Base-by-base conservation (phyloP, 2,888 invertebrate species). In the Pardosa pseudoannulata region DNA sequence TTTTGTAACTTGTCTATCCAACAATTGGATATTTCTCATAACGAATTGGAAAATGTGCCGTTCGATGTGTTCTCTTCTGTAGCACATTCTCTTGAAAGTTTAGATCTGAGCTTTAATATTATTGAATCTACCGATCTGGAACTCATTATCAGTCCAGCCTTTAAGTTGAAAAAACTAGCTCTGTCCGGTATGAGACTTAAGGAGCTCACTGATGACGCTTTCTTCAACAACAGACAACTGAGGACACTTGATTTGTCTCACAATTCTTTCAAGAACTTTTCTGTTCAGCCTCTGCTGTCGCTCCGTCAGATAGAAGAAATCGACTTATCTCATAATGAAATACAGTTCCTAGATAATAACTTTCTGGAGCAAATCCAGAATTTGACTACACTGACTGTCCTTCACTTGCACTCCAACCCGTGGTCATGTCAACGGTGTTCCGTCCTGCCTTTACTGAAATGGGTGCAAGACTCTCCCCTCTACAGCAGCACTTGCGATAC, bases 21-120 rank as follows among this genome's bases (percentile, higher is more conserved):
- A 87, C 94, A 94, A 89, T 92, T 96, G 89, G 95, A 96, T 91
- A 93, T 96, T 85, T 94, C 95, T 89, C 95, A 95, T 5, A 95
- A 95, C 90, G 93, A 93, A 6, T 88, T 90, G 27, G 88, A 86
- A 13, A 89, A 88, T 29, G 82, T 91, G 56, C 89, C 89, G 7
- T 78, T 79, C 28, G 83, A 89, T 32, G 78, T 87, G 9, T 72
- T 89, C 11, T 82, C 79, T n/a, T 88, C 89, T 27, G 71, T 90
- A 31, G 73, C 88, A 3, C 80, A 78, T n/a, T 82, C 87, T n/a
- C 27, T 89, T n/a, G 75, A 85, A 19, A 73, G 50, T 46, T 81
- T 91, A 39, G 89, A 90, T 73, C 67, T 90, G 41, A 88, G 89
- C 32, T 89, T 89, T 27, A 91, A 90, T 81, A 13, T 13, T 2